Conservation (phyloP, 2,113 vertebrate species). For the Nibea albiflora region DNA sequence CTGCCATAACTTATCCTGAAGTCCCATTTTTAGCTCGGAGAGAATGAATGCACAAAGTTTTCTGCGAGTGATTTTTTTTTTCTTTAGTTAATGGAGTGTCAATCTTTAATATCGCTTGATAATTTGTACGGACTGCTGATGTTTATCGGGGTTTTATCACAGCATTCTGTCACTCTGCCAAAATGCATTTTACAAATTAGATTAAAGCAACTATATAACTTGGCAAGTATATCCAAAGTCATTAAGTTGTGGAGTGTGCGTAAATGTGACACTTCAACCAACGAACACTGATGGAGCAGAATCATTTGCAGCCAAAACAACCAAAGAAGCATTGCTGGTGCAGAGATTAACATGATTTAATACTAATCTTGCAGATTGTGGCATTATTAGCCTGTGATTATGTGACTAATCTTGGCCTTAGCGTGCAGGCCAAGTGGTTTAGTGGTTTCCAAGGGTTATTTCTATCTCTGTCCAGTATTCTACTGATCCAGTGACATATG, state of each 20-base stretch:
- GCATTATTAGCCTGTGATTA: constrained; percentile 76
- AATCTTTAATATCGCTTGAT: constrained; percentile 16
- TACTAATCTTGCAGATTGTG: constrained; percentile 68
- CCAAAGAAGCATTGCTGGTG: constrained; percentile 22
- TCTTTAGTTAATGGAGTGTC: constrained; percentile 29
- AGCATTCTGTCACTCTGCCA: constrained; percentile 25
- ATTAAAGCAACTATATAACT: constrained; percentile 24
- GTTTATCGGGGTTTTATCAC: constrained; percentile 51
- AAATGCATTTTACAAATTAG: constrained; percentile 36
- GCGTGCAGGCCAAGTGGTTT: constrained; percentile 64
- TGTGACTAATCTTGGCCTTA: constrained; percentile 68
- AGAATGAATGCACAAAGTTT: not conserved
- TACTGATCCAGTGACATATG: constrained; percentile 72
- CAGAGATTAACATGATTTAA: constrained; percentile 67
- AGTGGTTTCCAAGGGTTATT: constrained; percentile 67
- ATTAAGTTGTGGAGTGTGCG: not conserved
- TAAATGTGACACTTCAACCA: constrained; percentile 25
- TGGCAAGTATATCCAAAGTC: constrained; percentile 29
- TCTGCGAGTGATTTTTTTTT: not conserved
- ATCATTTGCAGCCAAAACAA: constrained; percentile 21
- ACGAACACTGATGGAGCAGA: not conserved
- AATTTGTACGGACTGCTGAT: constrained; percentile 38
- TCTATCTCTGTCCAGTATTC: constrained; percentile 49
- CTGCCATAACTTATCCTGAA: not conserved
- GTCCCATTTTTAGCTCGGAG: not conserved